A percentile compares a stretch with the other conserved stretches of the same genome.
Conservation (phyloP, 1,140 invertebrate genomes). For the Batillaria attramentaria region DNA sequence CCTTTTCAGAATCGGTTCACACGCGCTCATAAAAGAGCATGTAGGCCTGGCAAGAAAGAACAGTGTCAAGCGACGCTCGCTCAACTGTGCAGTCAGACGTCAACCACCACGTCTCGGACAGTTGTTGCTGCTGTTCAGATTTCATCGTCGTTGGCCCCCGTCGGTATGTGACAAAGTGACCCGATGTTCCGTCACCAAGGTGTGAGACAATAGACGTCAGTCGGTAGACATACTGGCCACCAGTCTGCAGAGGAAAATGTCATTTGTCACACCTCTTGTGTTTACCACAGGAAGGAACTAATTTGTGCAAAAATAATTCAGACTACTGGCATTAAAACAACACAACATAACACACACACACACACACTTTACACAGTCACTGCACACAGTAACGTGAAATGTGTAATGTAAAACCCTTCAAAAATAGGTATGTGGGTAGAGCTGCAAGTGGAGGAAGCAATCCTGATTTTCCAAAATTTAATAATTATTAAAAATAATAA, state of each 20-base stretch:
- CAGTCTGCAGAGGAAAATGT: constrained; percentile 17
- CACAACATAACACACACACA: not conserved
- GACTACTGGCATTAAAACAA: not conserved
- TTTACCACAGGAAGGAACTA: too few species aligned
- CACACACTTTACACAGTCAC: too few species aligned
- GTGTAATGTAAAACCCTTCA: too few species aligned
- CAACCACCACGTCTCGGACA: constrained; percentile 69
- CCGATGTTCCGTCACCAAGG: constrained; percentile 86
- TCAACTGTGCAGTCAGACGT: constrained; percentile 72
- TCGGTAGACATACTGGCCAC: constrained; percentile 75
- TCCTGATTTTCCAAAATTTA: too few species aligned
- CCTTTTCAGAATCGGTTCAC: too few species aligned
- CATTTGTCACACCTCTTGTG: too few species aligned
- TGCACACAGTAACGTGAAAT: too few species aligned
- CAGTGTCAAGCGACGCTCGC: constrained; percentile 66
- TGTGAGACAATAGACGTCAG: constrained; percentile 91
- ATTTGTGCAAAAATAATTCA: too few species aligned
- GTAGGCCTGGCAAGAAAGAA: constrained; percentile 71
- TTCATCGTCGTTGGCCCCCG: constrained; percentile 74
- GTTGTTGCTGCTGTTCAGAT: constrained; percentile 52
- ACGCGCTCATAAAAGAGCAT: constrained; percentile 75
- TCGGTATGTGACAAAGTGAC: constrained; percentile 94
- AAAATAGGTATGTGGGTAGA: too few species aligned
- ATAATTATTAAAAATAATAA: too few species aligned
- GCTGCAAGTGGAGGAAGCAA: too few species aligned